Conservation (phyloP, 2,888 invertebrate species). For the Phalangium opilio region DNA sequence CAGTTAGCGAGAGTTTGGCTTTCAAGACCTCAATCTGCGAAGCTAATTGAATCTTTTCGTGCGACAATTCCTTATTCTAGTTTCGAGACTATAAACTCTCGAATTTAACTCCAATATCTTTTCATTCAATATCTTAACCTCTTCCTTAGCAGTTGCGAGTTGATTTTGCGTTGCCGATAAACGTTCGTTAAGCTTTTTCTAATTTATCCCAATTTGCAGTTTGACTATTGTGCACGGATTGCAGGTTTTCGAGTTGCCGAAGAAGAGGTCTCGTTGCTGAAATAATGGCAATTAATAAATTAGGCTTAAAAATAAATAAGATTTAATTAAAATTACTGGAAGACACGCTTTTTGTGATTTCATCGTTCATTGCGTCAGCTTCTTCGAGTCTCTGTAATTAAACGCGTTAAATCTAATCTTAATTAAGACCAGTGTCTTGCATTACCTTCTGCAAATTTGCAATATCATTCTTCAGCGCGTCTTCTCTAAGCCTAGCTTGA, state of each 20-base stretch:
- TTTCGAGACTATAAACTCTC: constrained; percentile 28
- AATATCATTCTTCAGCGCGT: constrained; percentile 50
- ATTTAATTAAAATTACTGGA: constrained; percentile 28
- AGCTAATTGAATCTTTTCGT: constrained; percentile 32
- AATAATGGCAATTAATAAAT: neutral
- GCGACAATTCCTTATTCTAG: constrained; percentile 30
- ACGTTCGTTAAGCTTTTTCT: constrained; percentile 48
- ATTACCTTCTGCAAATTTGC: constrained; percentile 42
- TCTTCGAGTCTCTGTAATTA: constrained; percentile 43
- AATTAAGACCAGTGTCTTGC: neutral
- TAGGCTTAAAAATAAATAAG: too few relatives aligned
- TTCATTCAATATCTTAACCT: constrained; percentile 51
- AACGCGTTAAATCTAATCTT: neutral
- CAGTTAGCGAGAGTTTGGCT: constrained; percentile 32
- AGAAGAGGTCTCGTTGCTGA: constrained; percentile 55
- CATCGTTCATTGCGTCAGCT: constrained; percentile 54
- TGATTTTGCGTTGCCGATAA: constrained; percentile 39
- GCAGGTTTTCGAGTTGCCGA: constrained; percentile 59
- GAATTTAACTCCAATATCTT: constrained; percentile 39
- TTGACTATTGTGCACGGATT: constrained; percentile 40
- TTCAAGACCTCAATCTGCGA: constrained; percentile 46
- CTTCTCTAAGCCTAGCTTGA: constrained; percentile 43
- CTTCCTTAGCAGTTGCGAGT: constrained; percentile 45
- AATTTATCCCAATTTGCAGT: constrained; percentile 46
- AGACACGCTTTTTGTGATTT: constrained; percentile 44